These are phyloP conservation scores for Cynocephalus volans DNA, from an alignment of 2,113 vertebrate species.

Conservation along the genomic window DNA sequence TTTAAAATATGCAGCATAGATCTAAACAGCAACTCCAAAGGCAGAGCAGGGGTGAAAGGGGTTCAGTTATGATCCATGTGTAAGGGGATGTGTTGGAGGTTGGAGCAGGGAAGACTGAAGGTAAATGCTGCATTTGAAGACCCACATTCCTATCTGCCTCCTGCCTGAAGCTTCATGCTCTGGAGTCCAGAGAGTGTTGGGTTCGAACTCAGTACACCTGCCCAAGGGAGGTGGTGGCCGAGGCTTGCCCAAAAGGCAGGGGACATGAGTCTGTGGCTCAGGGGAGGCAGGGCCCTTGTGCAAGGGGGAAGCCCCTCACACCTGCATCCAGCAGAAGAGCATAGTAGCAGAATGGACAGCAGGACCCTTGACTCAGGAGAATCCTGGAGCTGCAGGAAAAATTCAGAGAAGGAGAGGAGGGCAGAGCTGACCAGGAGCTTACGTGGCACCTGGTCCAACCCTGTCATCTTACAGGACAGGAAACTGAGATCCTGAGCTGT, in stretches of 20 bases:
- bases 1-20: neutral
- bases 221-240: neutral
- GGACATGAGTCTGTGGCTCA: neutral
- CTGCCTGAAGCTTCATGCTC: neutral
- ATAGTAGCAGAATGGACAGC: neutral
- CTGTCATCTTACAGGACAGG: neutral
- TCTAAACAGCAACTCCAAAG: neutral
- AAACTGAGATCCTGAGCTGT: neutral
- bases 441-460: neutral
- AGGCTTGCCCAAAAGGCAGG: neutral
- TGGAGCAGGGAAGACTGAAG: neutral
- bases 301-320: neutral
- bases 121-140: neutral
- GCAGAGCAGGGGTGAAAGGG: neutral
- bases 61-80: accelerated
- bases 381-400: neutral
- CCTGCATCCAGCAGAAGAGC: neutral
- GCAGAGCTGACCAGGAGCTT: accelerated
- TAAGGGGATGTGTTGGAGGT: neutral
- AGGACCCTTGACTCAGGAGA: neutral
- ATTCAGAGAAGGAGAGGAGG: neutral
- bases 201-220: neutral
- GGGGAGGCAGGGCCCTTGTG: neutral
- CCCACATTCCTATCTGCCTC: neutral
- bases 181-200: neutral